phyloP scores from a whole-genome alignment of 2,113 vertebrate species.

The Hippotragus niger region DNA sequence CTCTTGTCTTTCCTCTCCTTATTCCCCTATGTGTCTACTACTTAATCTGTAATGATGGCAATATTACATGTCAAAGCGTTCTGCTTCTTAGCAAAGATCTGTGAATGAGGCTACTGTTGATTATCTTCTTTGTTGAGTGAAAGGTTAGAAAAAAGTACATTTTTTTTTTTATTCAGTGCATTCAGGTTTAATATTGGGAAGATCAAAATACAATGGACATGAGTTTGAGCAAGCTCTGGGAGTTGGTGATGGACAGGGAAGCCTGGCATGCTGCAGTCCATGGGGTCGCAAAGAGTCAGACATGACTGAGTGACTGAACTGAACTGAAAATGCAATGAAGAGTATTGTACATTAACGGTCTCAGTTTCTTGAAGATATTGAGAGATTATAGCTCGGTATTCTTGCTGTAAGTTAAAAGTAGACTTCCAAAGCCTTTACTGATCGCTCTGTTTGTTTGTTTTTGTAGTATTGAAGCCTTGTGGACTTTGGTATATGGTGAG shows the following conservation, averaged over 20 bases:
- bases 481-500: background rate
- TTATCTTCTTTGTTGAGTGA: conserved; percentile 65
- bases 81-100: conserved; percentile 43
- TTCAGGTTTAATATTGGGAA: conserved; percentile 58
- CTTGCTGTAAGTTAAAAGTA: conserved; percentile 7
- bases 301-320: background rate
- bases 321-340: conserved; percentile 34
- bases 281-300: background rate
- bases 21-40: background rate
- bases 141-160: conserved; percentile 51
- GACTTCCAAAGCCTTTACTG: background rate
- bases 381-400: background rate
- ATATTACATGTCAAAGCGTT: conserved; percentile 47
- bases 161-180: conserved; percentile 35
- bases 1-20: background rate
- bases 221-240: background rate
- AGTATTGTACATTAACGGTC: conserved; percentile 39
- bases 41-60: background rate
- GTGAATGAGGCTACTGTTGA: conserved; percentile 70
- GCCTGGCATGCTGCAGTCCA: background rate
- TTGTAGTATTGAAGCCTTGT: background rate
- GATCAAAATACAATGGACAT: conserved; percentile 39
- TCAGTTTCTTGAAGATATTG: background rate
- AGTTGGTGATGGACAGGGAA: background rate
- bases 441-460: background rate